Base-by-base conservation (phyloP, 2,888 invertebrate genomes). In the Diplazon laetatorius region DNA sequence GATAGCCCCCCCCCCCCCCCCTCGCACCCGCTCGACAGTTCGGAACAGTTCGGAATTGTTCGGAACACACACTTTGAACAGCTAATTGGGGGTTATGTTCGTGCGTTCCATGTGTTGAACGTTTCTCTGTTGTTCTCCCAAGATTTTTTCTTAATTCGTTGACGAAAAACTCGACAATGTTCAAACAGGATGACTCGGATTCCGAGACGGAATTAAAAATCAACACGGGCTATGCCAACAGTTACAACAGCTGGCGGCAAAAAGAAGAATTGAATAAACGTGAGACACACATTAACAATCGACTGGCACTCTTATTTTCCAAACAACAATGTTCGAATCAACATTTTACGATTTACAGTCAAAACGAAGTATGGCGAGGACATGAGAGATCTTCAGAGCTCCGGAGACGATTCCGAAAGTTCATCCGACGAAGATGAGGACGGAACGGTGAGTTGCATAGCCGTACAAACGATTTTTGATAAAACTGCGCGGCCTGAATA, bases 181-280 rank as follows among this genome's bases (percentile, higher is more conserved):
- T 86, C 50, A 77, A 82, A 14, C 77, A 25, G 3, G 71, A 82
- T 3, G 74, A 85, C 42, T 82, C 83, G 0, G 82, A 85, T 42
- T 79, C 82, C 39, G 92, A 93, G 35, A 90, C 92, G 12, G 87
- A 93, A 66, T 91, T 97, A 35, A 94, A 93, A 89, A 95, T 95
- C 22, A 95, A 97, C 89, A 94, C 94, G 87, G 94, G 94, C 66
- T 98, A 97, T 91, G 98, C 98, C 0, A 95, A 95, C 83, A 94
- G 94, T 82, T 98, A 98, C 87, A 94, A 97, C 87, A 93, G 91
- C 76, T 96, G 97, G 95, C 93, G 98, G 65, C 94, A 95, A 86
- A 96, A 96, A 87, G 98, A 98, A 91, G 95, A 97, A 89, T 91
- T 96, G 18, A 95, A 97, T 87, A 96, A 95, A 92, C 91, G 96